Conservation (phyloP, 2,888 invertebrate species). For the Pseudococcus jackbeardsleyi region DNA sequence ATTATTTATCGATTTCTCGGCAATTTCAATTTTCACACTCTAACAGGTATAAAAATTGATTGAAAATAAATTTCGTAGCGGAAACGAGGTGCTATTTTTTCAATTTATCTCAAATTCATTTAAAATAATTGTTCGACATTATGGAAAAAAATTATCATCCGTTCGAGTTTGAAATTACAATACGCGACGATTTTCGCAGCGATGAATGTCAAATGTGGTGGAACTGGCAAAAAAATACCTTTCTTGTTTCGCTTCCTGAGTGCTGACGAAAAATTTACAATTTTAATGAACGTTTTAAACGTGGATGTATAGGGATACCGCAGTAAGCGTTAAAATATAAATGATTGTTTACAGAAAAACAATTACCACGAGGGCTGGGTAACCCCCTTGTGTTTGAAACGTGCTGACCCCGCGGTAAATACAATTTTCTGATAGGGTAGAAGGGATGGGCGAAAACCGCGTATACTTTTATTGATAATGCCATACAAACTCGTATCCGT, state of each 20-base stretch:
- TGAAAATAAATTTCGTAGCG: background rate
- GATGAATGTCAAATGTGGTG: background rate
- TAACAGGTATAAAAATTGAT: slow-evolving; percentile 4
- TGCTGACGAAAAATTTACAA: slow-evolving; percentile 14
- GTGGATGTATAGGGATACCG: background rate
- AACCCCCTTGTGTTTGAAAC: background rate
- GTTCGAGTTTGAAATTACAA: background rate
- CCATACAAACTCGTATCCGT: background rate
- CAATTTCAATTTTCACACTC: background rate
- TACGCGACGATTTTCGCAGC: background rate
- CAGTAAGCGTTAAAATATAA: background rate
- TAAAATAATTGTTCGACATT: background rate
- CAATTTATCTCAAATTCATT: background rate
- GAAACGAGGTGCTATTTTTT: background rate
- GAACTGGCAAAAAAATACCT: background rate
- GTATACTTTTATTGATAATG: slow-evolving; percentile 33
- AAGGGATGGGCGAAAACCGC: background rate
- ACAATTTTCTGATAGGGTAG: background rate
- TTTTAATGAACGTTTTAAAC: slow-evolving; percentile 21
- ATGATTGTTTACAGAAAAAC: slow-evolving; percentile 23
- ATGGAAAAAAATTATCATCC: slow-evolving; percentile 27
- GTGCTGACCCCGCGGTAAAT: background rate
- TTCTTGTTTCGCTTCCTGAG: background rate
- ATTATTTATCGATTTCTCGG: slow-evolving; percentile 6
- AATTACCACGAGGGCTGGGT: background rate